Evolutionary conservation across 1,140 invertebrate species (phyloP), one percentile per base, ranked within the genome.

Genomic region (Aporrectodea caliginosa): DNA sequence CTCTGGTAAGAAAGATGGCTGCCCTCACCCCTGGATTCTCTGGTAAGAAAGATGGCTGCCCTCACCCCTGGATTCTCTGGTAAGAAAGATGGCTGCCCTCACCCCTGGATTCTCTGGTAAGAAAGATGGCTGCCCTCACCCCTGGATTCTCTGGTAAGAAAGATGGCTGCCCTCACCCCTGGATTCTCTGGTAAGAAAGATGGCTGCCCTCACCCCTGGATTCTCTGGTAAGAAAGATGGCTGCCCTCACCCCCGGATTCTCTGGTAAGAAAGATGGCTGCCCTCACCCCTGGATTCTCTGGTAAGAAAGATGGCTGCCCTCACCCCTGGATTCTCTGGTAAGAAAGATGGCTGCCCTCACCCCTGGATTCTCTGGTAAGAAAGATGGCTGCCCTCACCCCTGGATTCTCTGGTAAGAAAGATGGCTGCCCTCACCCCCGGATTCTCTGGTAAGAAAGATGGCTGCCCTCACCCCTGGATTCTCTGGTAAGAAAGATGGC

Each of bases 151-250:
- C n/a, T 99, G 72, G 91, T 97, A n/a, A 86, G 83, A 73, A 89
- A 88, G 78, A 85, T 89, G 85, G 87, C 88, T 69, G 86, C 88
- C 31, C 79, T 88, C n/a, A n/a, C n/a, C n/a, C n/a, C n/a, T n/a
- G n/a, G n/a, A n/a, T n/a, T n/a, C n/a, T n/a, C n/a, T 99, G 72
- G 91, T 97, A n/a, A 86, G 83, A 73, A 89, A 88, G 78, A 85
- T 89, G 85, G 87, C 88, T 69, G 86, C 88, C 31, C 79, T 88
- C n/a, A n/a, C n/a, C n/a, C n/a, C n/a, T n/a, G n/a, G n/a, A n/a
- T n/a, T n/a, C n/a, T n/a, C n/a, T 99, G 72, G 91, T 97, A n/a
- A 86, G 83, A 73, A 89, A 88, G 78, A 85, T 89, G 85, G 87
- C 88, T 69, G 86, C 88, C 31, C 79, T 88, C n/a, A n/a, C n/a